Conservation (phyloP, 2,113 vertebrate genomes). For the Eublepharis macularius region DNA sequence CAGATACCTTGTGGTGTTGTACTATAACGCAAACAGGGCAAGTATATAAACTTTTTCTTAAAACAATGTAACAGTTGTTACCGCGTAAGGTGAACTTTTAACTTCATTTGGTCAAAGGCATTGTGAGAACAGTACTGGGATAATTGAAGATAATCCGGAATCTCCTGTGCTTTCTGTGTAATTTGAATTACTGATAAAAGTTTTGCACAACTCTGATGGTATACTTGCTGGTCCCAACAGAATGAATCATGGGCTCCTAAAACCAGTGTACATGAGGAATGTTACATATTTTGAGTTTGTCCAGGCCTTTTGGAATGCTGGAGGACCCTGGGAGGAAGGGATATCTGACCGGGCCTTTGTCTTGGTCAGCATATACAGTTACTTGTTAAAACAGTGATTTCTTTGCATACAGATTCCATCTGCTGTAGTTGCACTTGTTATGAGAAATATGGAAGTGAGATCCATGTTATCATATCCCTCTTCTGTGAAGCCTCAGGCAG, state of each 20-base stretch:
- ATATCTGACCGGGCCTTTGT: not conserved
- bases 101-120: not conserved
- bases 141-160: not conserved
- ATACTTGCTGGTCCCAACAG: not conserved
- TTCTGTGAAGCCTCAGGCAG: too few relatives aligned
- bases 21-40: slow-evolving; percentile 98
- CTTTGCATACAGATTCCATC: not conserved
- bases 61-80: not conserved
- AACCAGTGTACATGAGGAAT: not conserved
- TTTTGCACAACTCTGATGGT: not conserved
- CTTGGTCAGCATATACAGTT: not conserved
- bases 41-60: slow-evolving; percentile 25
- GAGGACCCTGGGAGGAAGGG: not conserved
- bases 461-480: too few relatives aligned
- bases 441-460: too few relatives aligned
- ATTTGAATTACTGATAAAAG: not conserved
- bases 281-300: not conserved
- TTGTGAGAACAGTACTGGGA: not conserved
- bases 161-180: not conserved
- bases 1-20: slow-evolving; percentile 96
- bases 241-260: not conserved
- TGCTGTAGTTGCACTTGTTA: not conserved
- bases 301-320: not conserved
- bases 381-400: not conserved
- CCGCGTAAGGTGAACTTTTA: not conserved